Evolutionary conservation across 2,888 invertebrate genomes (phyloP), one percentile per base, ranked within the genome.

Genomic region (Papilio gigon): DNA sequence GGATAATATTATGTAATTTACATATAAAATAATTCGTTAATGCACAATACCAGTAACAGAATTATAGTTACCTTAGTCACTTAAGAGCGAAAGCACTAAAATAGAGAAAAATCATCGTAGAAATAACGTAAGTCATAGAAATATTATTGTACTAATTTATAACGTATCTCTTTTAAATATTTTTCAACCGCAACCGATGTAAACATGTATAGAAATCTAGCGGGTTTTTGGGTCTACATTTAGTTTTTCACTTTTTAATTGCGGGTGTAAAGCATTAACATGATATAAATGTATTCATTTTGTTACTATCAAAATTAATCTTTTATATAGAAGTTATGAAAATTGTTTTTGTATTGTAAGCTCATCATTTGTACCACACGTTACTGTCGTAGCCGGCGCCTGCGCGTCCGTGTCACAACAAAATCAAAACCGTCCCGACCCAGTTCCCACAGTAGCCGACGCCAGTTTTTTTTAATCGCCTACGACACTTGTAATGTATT

Each of bases 371-470:
- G 71, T 9, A 77, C 83, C 84, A 80, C 67, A 71, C 77, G 69
- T 30, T 62, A 72, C 74, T 78, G 76, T 77, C 78, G 74, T 14
- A 27, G 42, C 73, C 81, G 89, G 89, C 89, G 90, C 88, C 86
- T 82, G 80, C 73, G 77, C 73, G 78, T 73, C 73, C 78, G 80
- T 85, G 86, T 88, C 87, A 87, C 86, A 87, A 87, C 84, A 84
- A 82, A 84, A 82, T 79, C 81, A 82, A 82, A 80, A 75, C 77
- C 77, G 77, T 77, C 75, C 81, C 85, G 83, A 79, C 88, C 86
- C 83, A 87, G 86, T 91, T 90, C 90, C 85, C 91, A 90, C 89
- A 86, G 85, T 78, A 82, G 84, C 84, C 76, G 77, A 77, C 76
- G 67, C 62, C 71, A 44, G 59, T 65, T 66, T 74, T 71, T 74